phyloP scores from a whole-genome alignment of 37 sponge, comb jelly and placozoan genomes.

The Haliclona indistincta region DNA sequence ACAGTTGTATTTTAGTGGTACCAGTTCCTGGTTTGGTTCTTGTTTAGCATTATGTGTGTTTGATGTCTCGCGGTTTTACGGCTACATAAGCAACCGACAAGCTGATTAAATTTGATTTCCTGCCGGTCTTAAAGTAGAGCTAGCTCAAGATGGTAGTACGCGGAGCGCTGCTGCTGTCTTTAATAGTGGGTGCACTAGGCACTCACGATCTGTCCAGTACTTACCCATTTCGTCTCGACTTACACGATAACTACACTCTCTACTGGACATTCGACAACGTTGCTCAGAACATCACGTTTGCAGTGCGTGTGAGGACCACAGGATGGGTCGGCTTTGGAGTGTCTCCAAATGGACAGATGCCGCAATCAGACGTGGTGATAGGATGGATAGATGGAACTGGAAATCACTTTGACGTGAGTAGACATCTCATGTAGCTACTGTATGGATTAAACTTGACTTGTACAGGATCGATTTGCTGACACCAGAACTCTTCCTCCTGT shows the following conservation, averaged over 20 bases:
- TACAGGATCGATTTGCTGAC: constrained; percentile 56
- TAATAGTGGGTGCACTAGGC: too few species aligned
- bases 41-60: too few species aligned
- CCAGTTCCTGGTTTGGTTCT: too few species aligned
- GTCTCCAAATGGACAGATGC: constrained; percentile 41
- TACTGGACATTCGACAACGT: constrained; percentile 29
- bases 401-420: neutral
- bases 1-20: too few species aligned
- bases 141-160: too few species aligned
- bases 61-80: too few species aligned
- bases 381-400: constrained; percentile 36
- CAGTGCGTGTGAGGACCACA: constrained; percentile 30
- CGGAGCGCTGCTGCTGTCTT: too few species aligned
- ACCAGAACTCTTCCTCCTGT: constrained; percentile 18
- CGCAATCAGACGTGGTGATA: constrained; percentile 40
- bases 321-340: constrained; percentile 51
- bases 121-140: too few species aligned
- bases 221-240: too few species aligned
- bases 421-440: neutral
- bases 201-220: too few species aligned
- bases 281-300: constrained; percentile 19
- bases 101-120: too few species aligned
- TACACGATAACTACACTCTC: constrained; percentile 11
- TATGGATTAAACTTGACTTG: neutral
- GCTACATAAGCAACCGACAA: too few species aligned